phyloP scores from a whole-genome alignment of 2,113 vertebrate species.

The Gambusia affinis region DNA sequence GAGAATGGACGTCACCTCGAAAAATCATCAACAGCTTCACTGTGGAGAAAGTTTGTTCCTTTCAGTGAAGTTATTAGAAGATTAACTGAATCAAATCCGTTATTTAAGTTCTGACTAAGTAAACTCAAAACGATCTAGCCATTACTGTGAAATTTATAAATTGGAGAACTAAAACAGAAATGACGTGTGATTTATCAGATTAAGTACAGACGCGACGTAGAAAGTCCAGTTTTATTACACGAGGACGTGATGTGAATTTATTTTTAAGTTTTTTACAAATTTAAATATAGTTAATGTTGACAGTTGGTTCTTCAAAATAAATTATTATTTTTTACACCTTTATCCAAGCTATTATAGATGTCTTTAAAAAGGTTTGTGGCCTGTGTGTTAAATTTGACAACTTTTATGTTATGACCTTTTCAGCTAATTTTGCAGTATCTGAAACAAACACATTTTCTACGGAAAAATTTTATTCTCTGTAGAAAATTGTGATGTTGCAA shows the following conservation, averaged over 20 bases:
- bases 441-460: background rate
- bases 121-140: too few species aligned
- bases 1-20: too few species aligned
- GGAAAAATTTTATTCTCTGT: background rate
- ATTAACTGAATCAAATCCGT: background rate
- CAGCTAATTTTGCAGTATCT: background rate
- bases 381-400: background rate
- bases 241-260: background rate
- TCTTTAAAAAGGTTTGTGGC: background rate
- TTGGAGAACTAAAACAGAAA: too few species aligned
- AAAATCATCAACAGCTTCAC: background rate
- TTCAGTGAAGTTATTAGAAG: background rate
- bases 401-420: background rate
- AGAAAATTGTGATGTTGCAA: background rate
- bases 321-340: background rate
- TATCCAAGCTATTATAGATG: background rate
- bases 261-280: background rate
- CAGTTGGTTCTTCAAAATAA: background rate
- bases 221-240: background rate
- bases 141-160: too few species aligned
- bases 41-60: background rate
- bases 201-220: background rate
- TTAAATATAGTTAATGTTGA: background rate
- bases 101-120: background rate
- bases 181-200: too few species aligned